These are phyloP conservation scores for Tetranychus cinnabarinus DNA, from an alignment of 1,140 invertebrate species.

Conservation along the genomic window DNA sequence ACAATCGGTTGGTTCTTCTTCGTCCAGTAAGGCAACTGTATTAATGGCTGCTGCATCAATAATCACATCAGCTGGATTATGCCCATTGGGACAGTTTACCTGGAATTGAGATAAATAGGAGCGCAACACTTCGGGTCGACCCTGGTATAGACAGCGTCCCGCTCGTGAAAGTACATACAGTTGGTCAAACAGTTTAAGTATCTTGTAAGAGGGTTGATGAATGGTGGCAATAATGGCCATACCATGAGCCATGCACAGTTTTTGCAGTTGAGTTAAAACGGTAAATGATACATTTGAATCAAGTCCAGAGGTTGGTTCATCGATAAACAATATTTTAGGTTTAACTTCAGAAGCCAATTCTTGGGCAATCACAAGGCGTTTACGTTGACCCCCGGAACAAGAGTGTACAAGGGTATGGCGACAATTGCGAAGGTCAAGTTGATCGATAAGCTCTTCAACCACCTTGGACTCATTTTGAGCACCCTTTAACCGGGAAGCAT, in stretches of 20 bases:
- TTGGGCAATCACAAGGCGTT: constrained; percentile 74
- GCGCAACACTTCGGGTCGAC: constrained; percentile 12
- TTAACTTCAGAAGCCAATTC: constrained; percentile 25
- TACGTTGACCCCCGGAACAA: constrained; percentile 53
- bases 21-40: neutral
- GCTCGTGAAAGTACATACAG: constrained; percentile 6
- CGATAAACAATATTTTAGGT: constrained; percentile 11
- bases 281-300: constrained; percentile 32
- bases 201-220: constrained; percentile 7
- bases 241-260: neutral
- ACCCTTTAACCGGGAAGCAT: neutral
- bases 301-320: constrained; percentile 23
- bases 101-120: neutral
- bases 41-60: neutral
- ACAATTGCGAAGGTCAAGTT: constrained; percentile 1
- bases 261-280: neutral
- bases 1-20: neutral
- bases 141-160: constrained; percentile 16
- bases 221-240: constrained; percentile 6
- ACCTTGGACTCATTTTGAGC: constrained; percentile 36
- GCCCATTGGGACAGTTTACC: neutral
- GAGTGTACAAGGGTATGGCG: neutral
- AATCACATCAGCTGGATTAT: constrained; percentile 2
- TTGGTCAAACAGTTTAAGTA: constrained; percentile 5
- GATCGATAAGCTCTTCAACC: constrained; percentile 34